These are phyloP conservation scores for Scaptodrosophila lebanonensis DNA, from an alignment of 1,140 invertebrate genomes.

Conservation along the genomic window DNA sequence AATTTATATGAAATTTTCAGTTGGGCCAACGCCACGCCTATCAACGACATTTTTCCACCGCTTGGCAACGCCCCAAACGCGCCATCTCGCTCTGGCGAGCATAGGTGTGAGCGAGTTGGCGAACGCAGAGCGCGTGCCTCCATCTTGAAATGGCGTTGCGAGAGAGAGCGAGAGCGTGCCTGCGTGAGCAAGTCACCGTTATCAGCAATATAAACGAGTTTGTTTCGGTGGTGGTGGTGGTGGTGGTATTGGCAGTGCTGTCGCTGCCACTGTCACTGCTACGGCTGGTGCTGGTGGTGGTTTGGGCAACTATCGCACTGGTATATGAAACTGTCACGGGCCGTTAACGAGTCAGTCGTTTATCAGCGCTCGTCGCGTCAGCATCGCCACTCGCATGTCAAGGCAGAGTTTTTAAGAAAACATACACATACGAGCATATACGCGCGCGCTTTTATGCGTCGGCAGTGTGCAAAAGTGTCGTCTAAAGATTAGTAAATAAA, in stretches of 20 bases:
- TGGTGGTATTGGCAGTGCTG: not conserved
- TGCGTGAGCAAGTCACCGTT: slow-evolving; percentile 2
- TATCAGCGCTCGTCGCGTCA: slow-evolving; percentile 59
- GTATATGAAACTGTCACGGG: slow-evolving; percentile 49
- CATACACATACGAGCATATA: slow-evolving; percentile 3
- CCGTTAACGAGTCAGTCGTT: slow-evolving; percentile 50
- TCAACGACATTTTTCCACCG: slow-evolving; percentile 30
- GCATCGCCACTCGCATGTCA: slow-evolving; percentile 29
- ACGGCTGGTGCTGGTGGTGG: slow-evolving; percentile 6
- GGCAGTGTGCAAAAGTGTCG: slow-evolving; percentile 5
- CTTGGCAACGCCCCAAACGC: slow-evolving; percentile 40
- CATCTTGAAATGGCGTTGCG: slow-evolving; percentile 45
- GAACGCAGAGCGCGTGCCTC: slow-evolving; percentile 37
- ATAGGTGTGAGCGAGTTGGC: not conserved
- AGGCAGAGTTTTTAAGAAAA: slow-evolving; percentile 4
- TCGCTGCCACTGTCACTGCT: not conserved
- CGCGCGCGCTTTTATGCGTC: not conserved
- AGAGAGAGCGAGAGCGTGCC: slow-evolving; percentile 3
- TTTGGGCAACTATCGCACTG: slow-evolving; percentile 20
- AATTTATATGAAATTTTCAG: slow-evolving; percentile 71
- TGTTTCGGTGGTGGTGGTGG: not conserved
- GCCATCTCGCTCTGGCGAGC: slow-evolving; percentile 16
- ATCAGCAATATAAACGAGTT: not conserved
- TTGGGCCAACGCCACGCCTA: slow-evolving; percentile 17
- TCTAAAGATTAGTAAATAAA: slow-evolving; percentile 8